Percentiles rank a stretch among this genome's conserved stretches.
These are phyloP conservation scores for Hemiscyllium ocellatum DNA, from an alignment of 2,113 vertebrate species.

Conservation along the genomic window DNA sequence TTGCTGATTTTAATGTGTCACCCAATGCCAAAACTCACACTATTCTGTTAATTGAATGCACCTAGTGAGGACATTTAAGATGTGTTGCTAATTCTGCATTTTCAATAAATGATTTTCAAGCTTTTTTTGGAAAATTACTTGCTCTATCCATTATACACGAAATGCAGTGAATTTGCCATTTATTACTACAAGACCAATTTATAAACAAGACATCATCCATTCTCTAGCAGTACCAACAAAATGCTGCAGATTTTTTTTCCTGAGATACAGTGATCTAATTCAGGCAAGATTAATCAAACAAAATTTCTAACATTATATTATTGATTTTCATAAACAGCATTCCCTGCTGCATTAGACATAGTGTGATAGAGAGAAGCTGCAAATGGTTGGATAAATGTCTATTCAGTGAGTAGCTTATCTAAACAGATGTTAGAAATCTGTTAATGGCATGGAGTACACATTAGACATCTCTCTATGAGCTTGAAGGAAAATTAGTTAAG, in stretches of 20 bases:
- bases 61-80: neutral
- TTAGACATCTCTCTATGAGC: neutral
- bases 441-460: neutral
- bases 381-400: neutral
- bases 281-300: neutral
- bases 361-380: neutral
- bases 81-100: neutral
- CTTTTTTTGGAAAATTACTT: neutral
- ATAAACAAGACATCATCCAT: neutral
- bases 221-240: neutral
- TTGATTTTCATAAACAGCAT: neutral
- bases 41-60: neutral
- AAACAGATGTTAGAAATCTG: neutral
- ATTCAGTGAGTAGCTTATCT: neutral
- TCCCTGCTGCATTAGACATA: neutral
- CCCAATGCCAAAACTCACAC: neutral
- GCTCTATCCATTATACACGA: neutral
- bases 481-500: neutral
- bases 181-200: neutral
- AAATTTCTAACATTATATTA: neutral
- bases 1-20: neutral
- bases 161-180: neutral
- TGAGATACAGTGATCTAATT: neutral
- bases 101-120: neutral
- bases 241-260: neutral